Evolutionary conservation across 2,888 invertebrate species (phyloP).

Genomic region (Heliconius ismenius): DNA sequence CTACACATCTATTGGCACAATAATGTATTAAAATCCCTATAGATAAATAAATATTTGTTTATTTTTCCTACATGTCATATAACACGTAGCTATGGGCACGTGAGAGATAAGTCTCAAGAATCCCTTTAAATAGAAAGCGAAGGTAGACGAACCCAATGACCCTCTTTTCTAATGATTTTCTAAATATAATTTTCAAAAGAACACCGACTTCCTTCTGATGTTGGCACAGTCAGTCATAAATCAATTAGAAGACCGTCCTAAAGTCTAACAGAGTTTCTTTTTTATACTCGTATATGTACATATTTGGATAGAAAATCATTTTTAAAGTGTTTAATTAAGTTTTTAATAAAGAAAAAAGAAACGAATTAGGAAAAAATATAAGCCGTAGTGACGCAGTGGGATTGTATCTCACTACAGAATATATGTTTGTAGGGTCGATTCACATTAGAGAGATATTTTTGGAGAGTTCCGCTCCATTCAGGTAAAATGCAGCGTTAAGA

Average conservation of each 20-base stretch:
- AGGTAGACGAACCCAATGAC: constrained; percentile 30
- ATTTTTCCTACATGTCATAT: constrained; percentile 7
- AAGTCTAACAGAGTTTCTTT: not conserved
- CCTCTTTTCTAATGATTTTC: constrained; percentile 45
- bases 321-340: not conserved
- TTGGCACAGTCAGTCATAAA: constrained; percentile 1
- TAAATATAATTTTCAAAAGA: constrained; percentile 38
- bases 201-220: constrained; percentile 19
- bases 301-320: not conserved
- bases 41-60: not conserved
- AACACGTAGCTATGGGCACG: constrained; percentile 22
- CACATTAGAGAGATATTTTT: too few relatives aligned
- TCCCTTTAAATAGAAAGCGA: constrained; percentile 39
- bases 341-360: too few relatives aligned
- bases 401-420: too few relatives aligned
- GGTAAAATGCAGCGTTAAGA: too few relatives aligned
- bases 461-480: too few relatives aligned
- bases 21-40: too few relatives aligned
- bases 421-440: too few relatives aligned
- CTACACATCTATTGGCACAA: too few relatives aligned
- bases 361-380: too few relatives aligned
- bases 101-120: constrained; percentile 33
- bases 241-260: not conserved
- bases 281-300: not conserved
- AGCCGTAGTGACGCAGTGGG: too few relatives aligned